Conservation (phyloP, 2,888 invertebrate genomes). For the Myathropa florea region DNA sequence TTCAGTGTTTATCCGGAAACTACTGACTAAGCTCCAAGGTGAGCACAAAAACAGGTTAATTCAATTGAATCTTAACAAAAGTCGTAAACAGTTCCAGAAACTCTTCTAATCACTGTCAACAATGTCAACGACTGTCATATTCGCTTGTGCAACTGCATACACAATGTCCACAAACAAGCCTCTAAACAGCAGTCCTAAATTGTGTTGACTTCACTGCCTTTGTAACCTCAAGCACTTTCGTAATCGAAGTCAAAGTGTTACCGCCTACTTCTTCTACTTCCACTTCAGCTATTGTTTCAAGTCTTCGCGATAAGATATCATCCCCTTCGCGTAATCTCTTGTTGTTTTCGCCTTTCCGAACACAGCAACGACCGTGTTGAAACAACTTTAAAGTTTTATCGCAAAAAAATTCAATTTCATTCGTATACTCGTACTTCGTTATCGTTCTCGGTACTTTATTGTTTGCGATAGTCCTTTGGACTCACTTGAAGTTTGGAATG, state of each 20-base stretch:
- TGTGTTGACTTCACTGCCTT: background rate
- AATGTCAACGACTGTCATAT: background rate
- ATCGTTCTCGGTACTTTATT: background rate
- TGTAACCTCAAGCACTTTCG: background rate
- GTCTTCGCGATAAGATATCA: background rate
- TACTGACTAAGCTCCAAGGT: too few species aligned
- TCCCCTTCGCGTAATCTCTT: slow-evolving; percentile 6
- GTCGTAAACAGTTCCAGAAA: background rate
- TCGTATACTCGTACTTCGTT: background rate
- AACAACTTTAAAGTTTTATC: slow-evolving; percentile 11
- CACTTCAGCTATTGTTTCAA: background rate
- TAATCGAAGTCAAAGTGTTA: background rate
- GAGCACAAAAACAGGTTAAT: too few species aligned
- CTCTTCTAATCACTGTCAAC: background rate
- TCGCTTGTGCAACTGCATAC: background rate
- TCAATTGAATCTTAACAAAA: too few species aligned
- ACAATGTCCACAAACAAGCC: background rate
- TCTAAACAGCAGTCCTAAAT: background rate
- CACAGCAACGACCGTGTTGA: slow-evolving; percentile 19
- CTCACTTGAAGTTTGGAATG: slow-evolving; percentile 29
- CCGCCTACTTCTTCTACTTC: background rate
- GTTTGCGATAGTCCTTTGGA: slow-evolving; percentile 29
- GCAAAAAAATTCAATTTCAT: background rate
- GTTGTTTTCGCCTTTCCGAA: slow-evolving; percentile 27
- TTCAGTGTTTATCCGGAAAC: too few species aligned